Conservation (phyloP, 1,140 invertebrate species). For the Brachystomella parvula region DNA sequence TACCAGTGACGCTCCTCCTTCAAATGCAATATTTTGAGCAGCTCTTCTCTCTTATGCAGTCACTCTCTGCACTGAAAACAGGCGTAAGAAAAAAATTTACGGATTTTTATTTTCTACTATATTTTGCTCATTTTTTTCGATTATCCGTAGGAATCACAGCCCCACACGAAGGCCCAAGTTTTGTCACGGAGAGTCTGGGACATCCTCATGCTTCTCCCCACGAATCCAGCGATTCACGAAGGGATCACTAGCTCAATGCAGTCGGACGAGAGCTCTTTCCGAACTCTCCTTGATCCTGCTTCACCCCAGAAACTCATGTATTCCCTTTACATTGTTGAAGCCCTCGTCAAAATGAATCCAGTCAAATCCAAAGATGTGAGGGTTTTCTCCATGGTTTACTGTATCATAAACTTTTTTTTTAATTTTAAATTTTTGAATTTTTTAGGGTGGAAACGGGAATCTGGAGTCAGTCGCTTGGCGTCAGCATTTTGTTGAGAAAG, state of each 20-base stretch:
- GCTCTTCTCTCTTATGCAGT: conserved; percentile 82
- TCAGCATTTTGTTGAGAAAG: conserved; percentile 71
- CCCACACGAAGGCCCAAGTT: conserved; percentile 81
- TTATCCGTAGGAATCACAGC: conserved; percentile 66
- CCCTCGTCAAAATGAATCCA: conserved; percentile 44
- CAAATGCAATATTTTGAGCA: conserved; percentile 81
- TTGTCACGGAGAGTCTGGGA: conserved; percentile 87
- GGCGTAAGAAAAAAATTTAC: conserved; percentile 56
- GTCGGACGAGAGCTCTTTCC: conserved; percentile 44
- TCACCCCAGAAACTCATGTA: conserved; percentile 92
- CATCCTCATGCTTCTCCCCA: conserved; percentile 80
- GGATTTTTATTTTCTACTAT: too few relatives aligned
- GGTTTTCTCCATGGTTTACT: too few relatives aligned
- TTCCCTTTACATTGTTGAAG: conserved; percentile 83
- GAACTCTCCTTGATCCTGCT: conserved; percentile 68
- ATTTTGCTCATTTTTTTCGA: too few relatives aligned
- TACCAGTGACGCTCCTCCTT: conserved; percentile 75
- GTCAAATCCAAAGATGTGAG: conserved; percentile 10
- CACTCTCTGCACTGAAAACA: conserved; percentile 72
- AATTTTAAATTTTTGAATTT: conserved; percentile 10
- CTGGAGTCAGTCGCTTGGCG: conserved; percentile 51
- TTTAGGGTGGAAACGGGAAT: too few relatives aligned
- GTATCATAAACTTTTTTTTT: conserved; percentile 6
- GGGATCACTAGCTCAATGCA: conserved; percentile 63
- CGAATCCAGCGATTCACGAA: conserved; percentile 71